Conservation (phyloP, 1,140 invertebrate genomes). For the Hycleus cichorii region DNA sequence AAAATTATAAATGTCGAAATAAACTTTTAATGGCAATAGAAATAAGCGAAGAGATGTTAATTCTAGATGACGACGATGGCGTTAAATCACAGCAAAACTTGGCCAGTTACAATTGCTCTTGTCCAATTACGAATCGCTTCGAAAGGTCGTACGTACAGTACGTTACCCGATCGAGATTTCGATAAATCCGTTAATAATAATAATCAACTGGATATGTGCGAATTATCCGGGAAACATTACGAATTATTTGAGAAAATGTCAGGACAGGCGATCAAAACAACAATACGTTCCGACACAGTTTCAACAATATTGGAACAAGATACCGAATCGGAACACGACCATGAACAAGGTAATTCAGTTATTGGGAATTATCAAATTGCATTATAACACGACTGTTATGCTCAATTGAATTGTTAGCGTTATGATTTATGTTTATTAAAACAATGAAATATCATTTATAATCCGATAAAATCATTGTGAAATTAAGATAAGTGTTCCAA, state of each 20-base stretch:
- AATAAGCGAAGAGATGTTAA: slow-evolving; percentile 1
- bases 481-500: too few relatives aligned
- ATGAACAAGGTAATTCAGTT: slow-evolving; percentile 6
- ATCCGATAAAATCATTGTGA: too few relatives aligned
- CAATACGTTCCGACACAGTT: slow-evolving; percentile 33
- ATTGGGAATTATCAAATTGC: too few relatives aligned
- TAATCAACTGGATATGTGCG: neutral
- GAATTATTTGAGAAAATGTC: slow-evolving; percentile 30
- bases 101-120: slow-evolving; percentile 39
- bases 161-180: slow-evolving; percentile 21
- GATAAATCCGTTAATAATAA: slow-evolving; percentile 2
- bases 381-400: too few relatives aligned
- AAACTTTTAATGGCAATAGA: too few relatives aligned
- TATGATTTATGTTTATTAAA: neutral
- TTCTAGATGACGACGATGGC: slow-evolving; percentile 30
- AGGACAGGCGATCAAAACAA: slow-evolving; percentile 17
- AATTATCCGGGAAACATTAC: slow-evolving; percentile 30
- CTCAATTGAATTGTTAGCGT: neutral
- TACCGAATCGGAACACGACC: slow-evolving; percentile 24
- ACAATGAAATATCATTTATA: too few relatives aligned
- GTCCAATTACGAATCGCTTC: slow-evolving; percentile 38
- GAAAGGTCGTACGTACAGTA: slow-evolving; percentile 36
- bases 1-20: too few relatives aligned
- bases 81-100: slow-evolving; percentile 41
- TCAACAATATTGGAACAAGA: slow-evolving; percentile 34